phyloP scores from a whole-genome alignment of 2,797 vertebrate species.

The Pseudopleuronectes americanus region DNA sequence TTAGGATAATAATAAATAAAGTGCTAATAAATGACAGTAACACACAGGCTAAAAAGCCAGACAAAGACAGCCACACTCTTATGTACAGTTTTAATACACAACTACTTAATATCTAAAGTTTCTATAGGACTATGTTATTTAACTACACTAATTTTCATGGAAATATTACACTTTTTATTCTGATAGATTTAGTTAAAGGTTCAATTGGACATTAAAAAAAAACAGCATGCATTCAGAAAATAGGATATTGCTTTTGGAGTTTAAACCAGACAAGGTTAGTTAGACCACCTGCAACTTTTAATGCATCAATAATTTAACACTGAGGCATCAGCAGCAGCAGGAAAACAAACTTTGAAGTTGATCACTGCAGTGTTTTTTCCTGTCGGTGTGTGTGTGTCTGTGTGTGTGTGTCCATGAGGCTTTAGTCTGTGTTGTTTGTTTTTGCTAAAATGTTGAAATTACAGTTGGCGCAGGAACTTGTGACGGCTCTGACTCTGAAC shows the following conservation, averaged over 20 bases:
- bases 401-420: neutral
- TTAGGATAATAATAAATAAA: slow-evolving; percentile 3
- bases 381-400: neutral
- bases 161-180: too few species aligned
- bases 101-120: too few species aligned
- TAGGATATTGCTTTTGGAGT: too few species aligned
- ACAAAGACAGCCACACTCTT: neutral
- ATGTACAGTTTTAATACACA: neutral
- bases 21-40: neutral
- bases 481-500: too few species aligned
- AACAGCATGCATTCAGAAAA: too few species aligned
- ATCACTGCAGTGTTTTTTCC: slow-evolving; percentile 1
- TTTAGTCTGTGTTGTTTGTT: neutral
- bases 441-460: too few species aligned
- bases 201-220: too few species aligned
- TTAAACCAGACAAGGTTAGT: neutral
- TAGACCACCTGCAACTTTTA: slow-evolving; percentile 13
- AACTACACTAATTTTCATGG: too few species aligned
- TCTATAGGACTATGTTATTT: too few species aligned
- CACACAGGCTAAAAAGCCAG: neutral
- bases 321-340: slow-evolving; percentile 1
- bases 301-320: slow-evolving; percentile 20
- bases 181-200: too few species aligned
- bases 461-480: too few species aligned
- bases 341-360: slow-evolving; percentile 32